phyloP scores from a whole-genome alignment of 2,888 invertebrate genomes.

The Synergus umbraculus region DNA sequence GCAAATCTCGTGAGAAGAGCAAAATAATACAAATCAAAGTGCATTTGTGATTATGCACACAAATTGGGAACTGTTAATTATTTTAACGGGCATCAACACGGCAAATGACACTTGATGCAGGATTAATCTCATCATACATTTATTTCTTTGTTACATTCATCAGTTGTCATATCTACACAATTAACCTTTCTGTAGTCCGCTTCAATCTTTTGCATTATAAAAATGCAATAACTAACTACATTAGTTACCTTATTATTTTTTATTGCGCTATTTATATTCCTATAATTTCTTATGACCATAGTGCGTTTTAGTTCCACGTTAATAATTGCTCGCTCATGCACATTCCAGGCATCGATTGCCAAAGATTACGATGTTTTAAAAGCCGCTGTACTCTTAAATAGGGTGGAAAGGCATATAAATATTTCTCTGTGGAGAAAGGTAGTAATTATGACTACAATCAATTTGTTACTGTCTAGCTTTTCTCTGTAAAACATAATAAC shows the following conservation, averaged over 20 bases:
- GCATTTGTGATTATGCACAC: neutral
- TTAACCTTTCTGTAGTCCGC: too few relatives aligned
- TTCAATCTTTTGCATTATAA: too few relatives aligned
- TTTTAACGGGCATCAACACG: neutral
- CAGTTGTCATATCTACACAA: too few relatives aligned
- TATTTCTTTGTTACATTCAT: neutral
- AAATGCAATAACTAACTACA: too few relatives aligned
- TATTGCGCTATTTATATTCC: neutral
- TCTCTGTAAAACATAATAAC: neutral
- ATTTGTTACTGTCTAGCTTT: neutral
- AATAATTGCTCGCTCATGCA: neutral
- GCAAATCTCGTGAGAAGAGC: neutral
- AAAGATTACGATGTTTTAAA: neutral
- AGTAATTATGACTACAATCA: neutral
- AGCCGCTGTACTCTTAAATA: neutral
- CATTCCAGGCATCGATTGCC: neutral
- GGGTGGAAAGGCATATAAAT: neutral
- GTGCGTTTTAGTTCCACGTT: neutral
- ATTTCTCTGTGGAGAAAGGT: neutral
- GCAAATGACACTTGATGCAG: neutral
- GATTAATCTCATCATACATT: neutral
- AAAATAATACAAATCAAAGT: slow-evolving; percentile 4
- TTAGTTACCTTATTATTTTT: neutral
- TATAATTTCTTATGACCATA: neutral
- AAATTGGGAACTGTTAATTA: neutral